Evolutionary conservation across 2,888 invertebrate genomes (phyloP).

Genomic region (Sphecodes monilicornis): DNA sequence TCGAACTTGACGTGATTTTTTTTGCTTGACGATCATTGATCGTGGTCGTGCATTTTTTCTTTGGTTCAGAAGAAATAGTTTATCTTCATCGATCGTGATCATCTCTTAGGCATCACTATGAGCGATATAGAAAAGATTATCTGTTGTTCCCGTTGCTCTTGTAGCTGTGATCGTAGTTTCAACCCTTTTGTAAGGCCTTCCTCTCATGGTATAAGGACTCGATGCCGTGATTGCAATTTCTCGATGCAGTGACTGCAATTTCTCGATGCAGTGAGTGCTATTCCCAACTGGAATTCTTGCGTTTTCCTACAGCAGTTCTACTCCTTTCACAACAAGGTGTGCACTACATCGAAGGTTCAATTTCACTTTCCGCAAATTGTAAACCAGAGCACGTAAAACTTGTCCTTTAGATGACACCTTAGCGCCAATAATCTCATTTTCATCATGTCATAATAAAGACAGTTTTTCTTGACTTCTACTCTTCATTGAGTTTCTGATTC

Average conservation of each 20-base stretch:
- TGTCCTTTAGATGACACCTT: not conserved
- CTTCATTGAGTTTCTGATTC: too few species aligned
- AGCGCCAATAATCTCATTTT: not conserved
- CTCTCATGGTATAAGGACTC: not conserved
- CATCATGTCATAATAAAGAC: not conserved
- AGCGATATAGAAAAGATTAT: too few species aligned
- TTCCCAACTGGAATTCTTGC: not conserved
- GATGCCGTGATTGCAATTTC: not conserved
- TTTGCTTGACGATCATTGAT: not conserved
- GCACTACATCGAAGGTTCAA: not conserved
- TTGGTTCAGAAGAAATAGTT: not conserved
- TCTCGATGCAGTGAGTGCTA: too few species aligned
- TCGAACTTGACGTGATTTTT: not conserved
- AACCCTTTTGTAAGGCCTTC: not conserved
- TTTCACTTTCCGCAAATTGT: not conserved
- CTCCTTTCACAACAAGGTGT: not conserved
- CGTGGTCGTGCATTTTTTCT: not conserved
- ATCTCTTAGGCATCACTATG: too few species aligned
- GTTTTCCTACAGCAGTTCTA: not conserved
- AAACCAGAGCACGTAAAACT: not conserved
- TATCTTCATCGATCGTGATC: not conserved
- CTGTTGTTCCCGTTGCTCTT: not conserved
- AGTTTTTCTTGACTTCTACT: not conserved
- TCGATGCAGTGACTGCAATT: too few species aligned
- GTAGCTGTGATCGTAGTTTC: not conserved